Conservation (phyloP, 2,113 vertebrate genomes). For the Corvus cornix region DNA sequence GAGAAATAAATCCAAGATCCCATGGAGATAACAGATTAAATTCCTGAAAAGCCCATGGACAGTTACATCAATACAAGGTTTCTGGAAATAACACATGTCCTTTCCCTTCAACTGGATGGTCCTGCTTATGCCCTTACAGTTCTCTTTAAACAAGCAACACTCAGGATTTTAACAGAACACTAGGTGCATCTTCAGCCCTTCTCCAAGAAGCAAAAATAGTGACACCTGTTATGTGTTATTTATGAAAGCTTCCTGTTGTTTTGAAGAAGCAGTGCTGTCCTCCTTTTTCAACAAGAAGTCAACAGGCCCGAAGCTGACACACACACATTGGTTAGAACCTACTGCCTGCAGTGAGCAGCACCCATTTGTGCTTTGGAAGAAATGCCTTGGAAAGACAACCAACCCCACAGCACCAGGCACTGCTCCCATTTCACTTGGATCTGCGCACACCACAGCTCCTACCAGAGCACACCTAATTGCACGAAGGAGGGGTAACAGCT, state of each 20-base stretch:
- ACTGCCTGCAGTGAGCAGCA: not conserved
- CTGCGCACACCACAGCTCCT: not conserved
- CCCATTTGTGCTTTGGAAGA: not conserved
- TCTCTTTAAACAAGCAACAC: not conserved
- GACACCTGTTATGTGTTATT: not conserved
- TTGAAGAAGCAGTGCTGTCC: not conserved
- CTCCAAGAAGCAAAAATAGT: not conserved
- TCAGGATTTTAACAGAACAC: not conserved
- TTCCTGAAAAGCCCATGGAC: not conserved
- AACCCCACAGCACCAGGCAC: not conserved
- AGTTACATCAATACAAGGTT: not conserved
- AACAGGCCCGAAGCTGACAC: not conserved
- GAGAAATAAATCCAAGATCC: not conserved
- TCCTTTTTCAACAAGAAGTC: not conserved
- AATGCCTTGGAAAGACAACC: not conserved
- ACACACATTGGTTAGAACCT: not conserved
- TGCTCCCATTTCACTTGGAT: not conserved
- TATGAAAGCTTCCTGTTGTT: not conserved
- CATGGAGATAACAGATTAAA: not conserved
- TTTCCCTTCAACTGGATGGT: not conserved
- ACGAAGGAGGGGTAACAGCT: not conserved
- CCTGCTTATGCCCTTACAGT: not conserved
- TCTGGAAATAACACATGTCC: not conserved
- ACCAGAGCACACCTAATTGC: not conserved
- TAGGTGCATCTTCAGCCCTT: not conserved